Base-by-base conservation (phyloP, 2,888 invertebrate genomes). In the Dendrolimus houi region DNA sequence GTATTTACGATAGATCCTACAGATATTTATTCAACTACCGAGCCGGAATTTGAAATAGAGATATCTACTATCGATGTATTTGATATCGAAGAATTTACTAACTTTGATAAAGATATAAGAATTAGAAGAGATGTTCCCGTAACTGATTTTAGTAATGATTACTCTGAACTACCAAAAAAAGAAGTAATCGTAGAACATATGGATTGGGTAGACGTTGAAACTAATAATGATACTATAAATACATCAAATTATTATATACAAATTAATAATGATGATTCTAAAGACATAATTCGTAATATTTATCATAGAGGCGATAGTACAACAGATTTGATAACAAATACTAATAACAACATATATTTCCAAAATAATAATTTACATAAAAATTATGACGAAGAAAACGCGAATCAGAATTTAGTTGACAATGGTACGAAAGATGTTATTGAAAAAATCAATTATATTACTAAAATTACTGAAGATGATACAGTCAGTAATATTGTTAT, bases 51-150 rank as follows among this genome's bases (percentile, higher is more conserved):
- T 2, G 73, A 72, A n/a, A 60, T 68, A 29, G 76, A 76, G 2
- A 57, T 66, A 1, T 73, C 77, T 0, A 70, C 72, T 12, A 64
- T 65, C 1, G 70, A 70, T 13, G 70, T 66, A 53, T 65, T 72
- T 40, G 75, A 74, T 64, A 68, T 75, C 0, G 74, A 74, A 7
- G 77, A 75, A 29, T 73, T 77, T 52, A 70, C 73, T 14, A 69
- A 75, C 59, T 59, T 56, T 52, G 64, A 54, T 62, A 65, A 58
- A 54, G 57, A 54, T 12, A 58, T 56, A 29, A 71, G 65, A 66
- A 62, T 57, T 0, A 75, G 71, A 60, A 71, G 82, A 62, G 58
- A 61, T 55, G 65, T 72, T 41, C 58, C 65, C 64, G 57, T 74
- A 12, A 64, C 64, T 57, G 61, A 63, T 55, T 65, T 67, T 54